These are phyloP conservation scores for Agelastica alni DNA, from an alignment of 2,888 invertebrate genomes.

Conservation along the genomic window DNA sequence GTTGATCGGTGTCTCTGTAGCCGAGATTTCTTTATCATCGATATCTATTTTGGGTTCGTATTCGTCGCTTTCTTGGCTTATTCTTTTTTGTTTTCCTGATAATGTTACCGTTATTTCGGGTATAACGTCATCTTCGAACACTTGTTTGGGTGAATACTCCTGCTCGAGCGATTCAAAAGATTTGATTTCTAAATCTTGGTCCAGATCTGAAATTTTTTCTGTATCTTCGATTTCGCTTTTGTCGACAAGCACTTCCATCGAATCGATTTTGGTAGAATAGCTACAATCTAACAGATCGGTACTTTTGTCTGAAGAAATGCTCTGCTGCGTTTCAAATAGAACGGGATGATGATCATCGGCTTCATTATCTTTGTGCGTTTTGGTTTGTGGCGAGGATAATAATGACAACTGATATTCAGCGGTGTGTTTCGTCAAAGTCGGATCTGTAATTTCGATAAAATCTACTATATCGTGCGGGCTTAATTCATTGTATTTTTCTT, in stretches of 20 bases:
- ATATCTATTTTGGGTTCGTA: slow-evolving; percentile 34
- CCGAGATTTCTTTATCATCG: slow-evolving; percentile 31
- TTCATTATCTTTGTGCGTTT: slow-evolving; percentile 47
- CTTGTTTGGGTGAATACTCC: slow-evolving; percentile 43
- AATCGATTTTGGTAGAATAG: slow-evolving; percentile 54
- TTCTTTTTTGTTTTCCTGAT: slow-evolving; percentile 55
- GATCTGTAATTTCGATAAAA: slow-evolving; percentile 35
- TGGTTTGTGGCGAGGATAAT: slow-evolving; percentile 34
- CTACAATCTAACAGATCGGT: slow-evolving; percentile 39
- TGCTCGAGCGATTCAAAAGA: slow-evolving; percentile 48
- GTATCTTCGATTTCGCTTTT: slow-evolving; percentile 60
- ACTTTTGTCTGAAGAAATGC: slow-evolving; percentile 45
- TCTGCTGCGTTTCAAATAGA: slow-evolving; percentile 48
- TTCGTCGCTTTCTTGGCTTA: slow-evolving; percentile 55
- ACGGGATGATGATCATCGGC: slow-evolving; percentile 42
- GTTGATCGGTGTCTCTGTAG: slow-evolving; percentile 48
- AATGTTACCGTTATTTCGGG: slow-evolving; percentile 56
- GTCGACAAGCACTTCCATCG: slow-evolving; percentile 59
- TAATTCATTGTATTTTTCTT: slow-evolving; percentile 16
- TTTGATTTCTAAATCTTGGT: slow-evolving; percentile 54
- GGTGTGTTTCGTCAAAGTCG: slow-evolving; percentile 13
- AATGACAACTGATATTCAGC: slow-evolving; percentile 38
- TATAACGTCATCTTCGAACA: slow-evolving; percentile 45
- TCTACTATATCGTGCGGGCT: slow-evolving; percentile 35
- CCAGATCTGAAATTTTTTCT: slow-evolving; percentile 57